Percentiles rank a stretch among this genome's conserved stretches.
These are phyloP conservation scores for Cremastinae sp. DNA, from an alignment of 2,888 invertebrate genomes.

Conservation along the genomic window DNA sequence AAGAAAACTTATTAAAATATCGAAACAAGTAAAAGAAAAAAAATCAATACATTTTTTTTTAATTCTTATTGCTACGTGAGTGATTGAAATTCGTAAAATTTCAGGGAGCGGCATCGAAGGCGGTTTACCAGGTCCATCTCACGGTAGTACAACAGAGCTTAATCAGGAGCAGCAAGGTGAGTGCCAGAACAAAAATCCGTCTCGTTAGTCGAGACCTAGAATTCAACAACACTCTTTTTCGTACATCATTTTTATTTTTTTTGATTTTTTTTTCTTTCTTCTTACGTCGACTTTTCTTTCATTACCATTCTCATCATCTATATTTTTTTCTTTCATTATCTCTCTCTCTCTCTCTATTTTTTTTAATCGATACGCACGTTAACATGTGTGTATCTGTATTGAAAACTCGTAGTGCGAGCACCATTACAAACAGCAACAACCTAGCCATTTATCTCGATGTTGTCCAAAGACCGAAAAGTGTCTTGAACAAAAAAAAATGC, in stretches of 20 bases:
- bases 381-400: conserved; percentile 25
- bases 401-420: conserved; percentile 78
- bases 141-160: conserved; percentile 74
- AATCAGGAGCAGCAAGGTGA: conserved; percentile 80
- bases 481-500: conserved; percentile 63
- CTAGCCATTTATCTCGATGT: conserved; percentile 79
- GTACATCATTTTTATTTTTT: conserved; percentile 34
- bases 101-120: conserved; percentile 76
- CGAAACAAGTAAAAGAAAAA: background rate
- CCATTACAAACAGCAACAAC: conserved; percentile 81
- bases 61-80: background rate
- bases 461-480: conserved; percentile 53
- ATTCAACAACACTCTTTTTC: conserved; percentile 9
- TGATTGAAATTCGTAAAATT: background rate
- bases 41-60: conserved; percentile 5
- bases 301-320: background rate
- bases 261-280: conserved; percentile 11
- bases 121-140: conserved; percentile 78
- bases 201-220: conserved; percentile 43
- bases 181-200: conserved; percentile 64
- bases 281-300: background rate
- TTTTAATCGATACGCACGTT: conserved; percentile 19
- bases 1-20: background rate
- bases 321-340: conserved; percentile 8
- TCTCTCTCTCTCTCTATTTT: conserved; percentile 28